Base-by-base conservation (phyloP, 2,888 invertebrate species). In the Hylaea fasciaria region DNA sequence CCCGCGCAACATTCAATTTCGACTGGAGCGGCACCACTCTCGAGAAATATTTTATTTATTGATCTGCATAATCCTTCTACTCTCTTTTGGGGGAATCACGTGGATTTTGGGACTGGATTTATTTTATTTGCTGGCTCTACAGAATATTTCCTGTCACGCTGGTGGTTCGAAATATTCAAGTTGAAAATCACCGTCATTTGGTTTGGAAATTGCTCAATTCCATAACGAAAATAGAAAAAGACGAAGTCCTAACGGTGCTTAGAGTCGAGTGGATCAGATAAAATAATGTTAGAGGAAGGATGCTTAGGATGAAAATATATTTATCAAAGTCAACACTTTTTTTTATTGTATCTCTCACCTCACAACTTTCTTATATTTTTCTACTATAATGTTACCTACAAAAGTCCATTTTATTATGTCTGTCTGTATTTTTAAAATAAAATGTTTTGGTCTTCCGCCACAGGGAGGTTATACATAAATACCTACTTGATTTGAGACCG, bases 21-120 rank as follows among this genome's bases (percentile, higher is more conserved):
- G 72, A 73, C 68, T 68, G 70, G 72, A 64, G 32, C 32, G 32
- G 10, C 32, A 73, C 72, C 72, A 70, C 74, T 76, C 72, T 66
- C 58, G 49, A 57, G 71, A 77, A 76, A 79, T 81, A 80, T 81
- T 83, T 77, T 80, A 80, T 80, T 81, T 81, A 81, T 80, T 77
- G 78, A 77, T 81, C 76, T 81, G 73, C 79, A 82, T 84, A 79
- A 81, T 79, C 56, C 47, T 48, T 53, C 50, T 41, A 44, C 51
- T 55, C 73, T 73, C 74, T 73, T 71, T 67, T 64, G 66, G 63
- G 62, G 65, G 66, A 72, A 72, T 71, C 68, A 72, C 57, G 58
- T 65, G 69, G 67, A 61, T 70, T 78, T 77, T 65, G 57, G 45
- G 57, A 57, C 45, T 48, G 51, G 57, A 67, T 66, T 70, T 71